phyloP scores from a whole-genome alignment of 1,140 invertebrate genomes.

The Trichonephila clavata region DNA sequence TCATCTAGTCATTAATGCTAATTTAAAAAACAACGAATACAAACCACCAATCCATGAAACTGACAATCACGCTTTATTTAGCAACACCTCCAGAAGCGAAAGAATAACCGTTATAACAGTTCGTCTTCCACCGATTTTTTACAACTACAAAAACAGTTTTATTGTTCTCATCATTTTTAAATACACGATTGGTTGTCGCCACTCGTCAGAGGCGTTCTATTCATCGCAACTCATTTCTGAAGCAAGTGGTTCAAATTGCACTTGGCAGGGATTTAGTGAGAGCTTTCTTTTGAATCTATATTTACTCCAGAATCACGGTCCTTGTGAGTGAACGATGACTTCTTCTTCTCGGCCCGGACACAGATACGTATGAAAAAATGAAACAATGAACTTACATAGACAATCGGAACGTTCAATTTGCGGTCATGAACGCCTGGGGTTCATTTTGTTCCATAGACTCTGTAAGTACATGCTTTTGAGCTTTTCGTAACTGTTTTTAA shows the following conservation, averaged over 20 bases:
- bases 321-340: constrained; percentile 33
- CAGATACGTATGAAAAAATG: constrained; percentile 24
- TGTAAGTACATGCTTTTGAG: constrained; percentile 18
- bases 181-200: constrained; percentile 40
- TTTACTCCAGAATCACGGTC: constrained; percentile 54
- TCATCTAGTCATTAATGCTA: neutral
- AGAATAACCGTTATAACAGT: neutral
- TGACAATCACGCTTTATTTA: neutral
- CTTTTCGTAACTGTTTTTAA: neutral
- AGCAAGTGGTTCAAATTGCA: constrained; percentile 69
- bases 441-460: constrained; percentile 4
- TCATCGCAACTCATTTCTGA: constrained; percentile 24
- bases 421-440: constrained; percentile 26
- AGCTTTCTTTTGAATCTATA: constrained; percentile 53
- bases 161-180: constrained; percentile 56
- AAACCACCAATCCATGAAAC: neutral
- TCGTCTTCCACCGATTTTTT: constrained; percentile 13
- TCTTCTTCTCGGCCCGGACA: neutral
- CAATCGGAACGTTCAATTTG: neutral
- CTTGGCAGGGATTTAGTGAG: constrained; percentile 47
- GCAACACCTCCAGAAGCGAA: neutral
- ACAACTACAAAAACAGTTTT: constrained; percentile 18
- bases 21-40: neutral
- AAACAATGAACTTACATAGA: constrained; percentile 31
- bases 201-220: constrained; percentile 31